Evolutionary conservation across 2,888 invertebrate species (phyloP).

Genomic region (Drosophila leonis): DNA sequence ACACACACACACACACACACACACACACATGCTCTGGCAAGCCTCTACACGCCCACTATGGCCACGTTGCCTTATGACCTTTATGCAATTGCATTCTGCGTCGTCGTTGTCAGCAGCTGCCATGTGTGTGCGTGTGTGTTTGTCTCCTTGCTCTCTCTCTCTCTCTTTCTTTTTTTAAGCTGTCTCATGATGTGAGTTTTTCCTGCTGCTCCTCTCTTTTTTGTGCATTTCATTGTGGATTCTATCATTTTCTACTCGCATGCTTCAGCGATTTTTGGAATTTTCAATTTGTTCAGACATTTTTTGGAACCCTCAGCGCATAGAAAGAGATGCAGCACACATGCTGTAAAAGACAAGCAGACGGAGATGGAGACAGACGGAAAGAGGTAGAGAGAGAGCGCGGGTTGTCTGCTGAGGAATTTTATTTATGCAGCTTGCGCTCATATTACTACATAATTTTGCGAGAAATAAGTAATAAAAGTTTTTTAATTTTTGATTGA

Average conservation of each 20-base stretch:
- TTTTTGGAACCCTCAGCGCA: slow-evolving; percentile 57
- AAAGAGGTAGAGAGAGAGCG: background rate
- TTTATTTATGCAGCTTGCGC: slow-evolving; percentile 22
- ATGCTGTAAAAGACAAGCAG: background rate
- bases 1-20: background rate
- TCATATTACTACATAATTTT: slow-evolving; percentile 21
- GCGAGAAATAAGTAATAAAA: slow-evolving; percentile 7
- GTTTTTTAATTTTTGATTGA: background rate
- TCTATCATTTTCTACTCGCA: slow-evolving; percentile 78
- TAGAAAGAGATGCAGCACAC: slow-evolving; percentile 18
- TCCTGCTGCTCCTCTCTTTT: slow-evolving; percentile 31
- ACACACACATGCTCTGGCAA: slow-evolving; percentile 1
- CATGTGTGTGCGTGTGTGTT: slow-evolving; percentile 12
- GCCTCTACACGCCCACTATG: slow-evolving; percentile 35
- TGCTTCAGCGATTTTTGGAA: slow-evolving; percentile 80
- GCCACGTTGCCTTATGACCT: slow-evolving; percentile 69
- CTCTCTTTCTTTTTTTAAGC: slow-evolving; percentile 12
- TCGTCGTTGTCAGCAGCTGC: slow-evolving; percentile 58
- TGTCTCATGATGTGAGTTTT: slow-evolving; percentile 39
- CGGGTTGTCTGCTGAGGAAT: slow-evolving; percentile 1
- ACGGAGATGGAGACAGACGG: background rate
- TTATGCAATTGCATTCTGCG: slow-evolving; percentile 75
- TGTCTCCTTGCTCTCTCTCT: slow-evolving; percentile 4
- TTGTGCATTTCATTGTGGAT: slow-evolving; percentile 80
- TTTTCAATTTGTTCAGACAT: slow-evolving; percentile 80